Evolutionary conservation across 2,888 invertebrate species (phyloP), one percentile per base, ranked within the genome.

Genomic region (Harpalus rubripes): DNA sequence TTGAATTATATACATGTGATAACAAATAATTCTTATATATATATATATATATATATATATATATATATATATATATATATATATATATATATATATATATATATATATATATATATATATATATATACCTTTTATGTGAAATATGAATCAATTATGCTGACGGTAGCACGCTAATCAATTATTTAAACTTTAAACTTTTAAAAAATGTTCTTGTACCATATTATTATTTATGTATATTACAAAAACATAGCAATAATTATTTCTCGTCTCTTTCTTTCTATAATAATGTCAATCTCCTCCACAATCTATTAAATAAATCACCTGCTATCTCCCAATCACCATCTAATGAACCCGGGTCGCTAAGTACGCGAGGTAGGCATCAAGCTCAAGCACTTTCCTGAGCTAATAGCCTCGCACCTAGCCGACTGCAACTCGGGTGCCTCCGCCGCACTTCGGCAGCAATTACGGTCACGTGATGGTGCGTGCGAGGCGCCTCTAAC

Each of bases 401-500:
- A 52, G 44, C 44, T 52, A 52, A 52, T 52, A 52, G 44, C 44
- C 44, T 52, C 10, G 6, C 44, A 52, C 44, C 44, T 52, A 12
- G 32, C 44, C 68, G 39, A 39, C 7, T 32, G 16, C 6, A 7
- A 18, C 41, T 74, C 72, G 72, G 72, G 41, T 41, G 16, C 15
- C 72, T 52, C 44, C 72, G 44, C 16, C 41, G 41, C 72, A 68
- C 68, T 68, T 39, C 41, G 68, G 68, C 68, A 15, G 39, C 82
- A 83, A 83, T 83, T 83, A 83, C 72, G 39, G 83, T 83, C 83
- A 83, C 83, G 83, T 83, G 76, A 83, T 59, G 58, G 83, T 83
- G 74, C 83, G 83, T 83, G 83, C 61, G 52, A 58, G 18, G 39
- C 59, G 41, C 76, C 12, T 41, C 44, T 72, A 76, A 74, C 74